Evolutionary conservation across 2,113 vertebrate genomes (phyloP).

Genomic region (Caranx ignobilis): DNA sequence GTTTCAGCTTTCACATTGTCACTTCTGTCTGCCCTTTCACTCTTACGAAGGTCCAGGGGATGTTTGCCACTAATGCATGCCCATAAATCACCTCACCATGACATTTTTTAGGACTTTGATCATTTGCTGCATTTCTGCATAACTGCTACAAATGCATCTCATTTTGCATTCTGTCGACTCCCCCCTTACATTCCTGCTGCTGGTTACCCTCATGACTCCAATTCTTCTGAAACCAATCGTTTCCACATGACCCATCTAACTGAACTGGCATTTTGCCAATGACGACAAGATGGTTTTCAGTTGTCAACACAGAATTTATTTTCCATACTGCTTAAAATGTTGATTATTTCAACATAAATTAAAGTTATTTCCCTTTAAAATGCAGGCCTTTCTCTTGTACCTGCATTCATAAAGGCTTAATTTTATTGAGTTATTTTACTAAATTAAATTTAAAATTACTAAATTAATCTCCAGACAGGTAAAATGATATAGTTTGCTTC

Average conservation of each 20-base stretch:
- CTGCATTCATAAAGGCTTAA: not conserved
- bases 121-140: not conserved
- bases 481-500: not conserved
- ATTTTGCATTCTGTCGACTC: not conserved
- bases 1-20: not conserved
- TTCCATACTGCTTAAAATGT: not conserved
- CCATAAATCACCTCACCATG: not conserved
- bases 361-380: not conserved
- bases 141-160: not conserved
- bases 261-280: not conserved
- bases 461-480: not conserved
- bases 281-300: not conserved
- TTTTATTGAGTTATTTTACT: not conserved
- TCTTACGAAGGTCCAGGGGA: too few relatives aligned
- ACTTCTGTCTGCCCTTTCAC: too few relatives aligned
- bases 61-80: too few relatives aligned
- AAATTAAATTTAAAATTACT: not conserved
- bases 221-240: not conserved
- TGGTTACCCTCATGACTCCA: slow-evolving; percentile 1
- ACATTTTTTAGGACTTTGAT: too few relatives aligned
- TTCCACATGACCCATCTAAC: not conserved
- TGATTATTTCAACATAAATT: not conserved
- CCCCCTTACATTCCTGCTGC: not conserved
- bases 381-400: not conserved
- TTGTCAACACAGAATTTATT: slow-evolving; percentile 38